phyloP scores from a whole-genome alignment of 2,113 vertebrate genomes.

The Heteronetta atricapilla region DNA sequence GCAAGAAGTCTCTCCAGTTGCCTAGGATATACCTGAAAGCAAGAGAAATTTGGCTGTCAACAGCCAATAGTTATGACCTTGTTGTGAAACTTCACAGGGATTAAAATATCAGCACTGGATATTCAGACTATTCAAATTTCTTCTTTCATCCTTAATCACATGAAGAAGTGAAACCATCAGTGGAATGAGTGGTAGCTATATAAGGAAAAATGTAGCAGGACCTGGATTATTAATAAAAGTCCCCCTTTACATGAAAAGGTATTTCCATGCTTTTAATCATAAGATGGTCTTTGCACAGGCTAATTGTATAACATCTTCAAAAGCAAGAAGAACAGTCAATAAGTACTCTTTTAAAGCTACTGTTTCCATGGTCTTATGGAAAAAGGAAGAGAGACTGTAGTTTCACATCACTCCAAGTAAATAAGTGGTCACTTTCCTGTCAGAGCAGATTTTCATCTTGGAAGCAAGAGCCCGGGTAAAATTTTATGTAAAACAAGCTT shows the following conservation, averaged over 20 bases:
- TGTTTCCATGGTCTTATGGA: background rate
- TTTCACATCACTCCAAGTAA: background rate
- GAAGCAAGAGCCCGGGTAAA: background rate
- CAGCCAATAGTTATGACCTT: conserved; percentile 30
- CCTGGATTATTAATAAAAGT: background rate
- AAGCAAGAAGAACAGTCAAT: background rate
- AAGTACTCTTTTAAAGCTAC: background rate
- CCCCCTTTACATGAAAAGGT: background rate
- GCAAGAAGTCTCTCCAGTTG: background rate
- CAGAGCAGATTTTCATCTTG: background rate
- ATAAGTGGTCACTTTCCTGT: background rate
- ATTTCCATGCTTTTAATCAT: background rate
- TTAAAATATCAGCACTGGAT: background rate
- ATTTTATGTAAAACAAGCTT: background rate
- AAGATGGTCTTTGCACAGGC: background rate
- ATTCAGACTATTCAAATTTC: conserved; percentile 21
- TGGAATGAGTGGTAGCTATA: conserved; percentile 14
- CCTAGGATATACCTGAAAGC: conserved; percentile 21
- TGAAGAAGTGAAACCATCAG: background rate
- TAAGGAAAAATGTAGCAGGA: background rate
- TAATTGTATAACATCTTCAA: background rate
- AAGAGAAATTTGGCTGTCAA: conserved; percentile 19
- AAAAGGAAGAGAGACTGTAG: background rate
- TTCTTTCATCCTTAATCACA: conserved; percentile 9
- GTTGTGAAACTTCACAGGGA: conserved; percentile 20